Conservation (phyloP, 1,140 invertebrate genomes). For the Cydia splendana region DNA sequence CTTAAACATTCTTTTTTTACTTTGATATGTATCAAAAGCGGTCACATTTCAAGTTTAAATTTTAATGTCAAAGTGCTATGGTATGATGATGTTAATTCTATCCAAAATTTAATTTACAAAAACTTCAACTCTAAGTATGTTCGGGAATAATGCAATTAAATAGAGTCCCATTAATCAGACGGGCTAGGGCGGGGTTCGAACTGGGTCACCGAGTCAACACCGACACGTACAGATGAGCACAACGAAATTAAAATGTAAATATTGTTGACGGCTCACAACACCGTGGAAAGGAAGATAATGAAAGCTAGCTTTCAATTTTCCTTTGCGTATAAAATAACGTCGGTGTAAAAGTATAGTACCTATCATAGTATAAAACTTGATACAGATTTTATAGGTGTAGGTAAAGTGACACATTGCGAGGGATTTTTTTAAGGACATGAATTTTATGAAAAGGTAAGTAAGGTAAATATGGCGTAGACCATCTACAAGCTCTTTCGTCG, state of each 20-base stretch:
- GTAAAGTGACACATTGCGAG: background rate
- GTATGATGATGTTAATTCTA: no score
- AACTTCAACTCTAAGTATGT: background rate
- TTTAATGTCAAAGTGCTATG: no score
- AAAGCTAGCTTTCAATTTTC: background rate
- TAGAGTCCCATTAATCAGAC: constrained; percentile 21
- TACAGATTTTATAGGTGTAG: background rate
- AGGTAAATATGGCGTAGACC: background rate
- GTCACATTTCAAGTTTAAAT: no score
- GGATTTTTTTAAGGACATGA: background rate
- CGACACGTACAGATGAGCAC: background rate
- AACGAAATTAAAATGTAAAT: constrained; percentile 13
- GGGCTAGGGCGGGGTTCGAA: constrained; percentile 23
- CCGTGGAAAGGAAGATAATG: background rate
- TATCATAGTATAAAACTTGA: background rate
- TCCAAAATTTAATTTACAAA: background rate
- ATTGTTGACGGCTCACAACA: background rate
- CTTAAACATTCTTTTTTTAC: no score
- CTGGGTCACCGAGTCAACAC: constrained; percentile 16
- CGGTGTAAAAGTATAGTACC: no score
- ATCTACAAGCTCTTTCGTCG: no score
- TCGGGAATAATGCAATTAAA: constrained; percentile 22
- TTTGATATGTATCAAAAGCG: no score
- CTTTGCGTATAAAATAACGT: background rate
- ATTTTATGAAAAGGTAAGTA: background rate